Percentiles rank a stretch among this genome's conserved stretches.
These are phyloP conservation scores for Mythimna albipuncta DNA, from an alignment of 2,888 invertebrate species.

Conservation along the genomic window DNA sequence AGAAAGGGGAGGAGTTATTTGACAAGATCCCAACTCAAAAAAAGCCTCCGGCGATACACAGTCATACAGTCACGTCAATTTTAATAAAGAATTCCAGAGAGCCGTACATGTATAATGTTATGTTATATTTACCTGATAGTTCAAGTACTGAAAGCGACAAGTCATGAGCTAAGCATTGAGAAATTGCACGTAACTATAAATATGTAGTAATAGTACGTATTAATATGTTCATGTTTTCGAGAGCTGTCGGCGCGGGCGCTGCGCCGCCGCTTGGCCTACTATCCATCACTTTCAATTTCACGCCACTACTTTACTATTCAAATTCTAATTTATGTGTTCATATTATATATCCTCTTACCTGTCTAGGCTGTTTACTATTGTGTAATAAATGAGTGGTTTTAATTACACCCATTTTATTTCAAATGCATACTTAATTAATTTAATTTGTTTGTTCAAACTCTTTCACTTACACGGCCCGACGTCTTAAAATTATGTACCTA, in stretches of 20 bases:
- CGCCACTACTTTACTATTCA: constrained; percentile 23
- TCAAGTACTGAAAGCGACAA: too few species aligned
- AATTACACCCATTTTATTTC: neutral
- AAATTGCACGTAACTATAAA: neutral
- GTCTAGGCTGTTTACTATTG: neutral
- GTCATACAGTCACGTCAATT: too few species aligned
- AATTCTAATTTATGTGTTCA: constrained; percentile 5
- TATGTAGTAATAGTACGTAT: constrained; percentile 19
- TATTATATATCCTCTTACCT: neutral
- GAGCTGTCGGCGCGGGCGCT: constrained; percentile 5
- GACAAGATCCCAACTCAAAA: too few species aligned
- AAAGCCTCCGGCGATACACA: too few species aligned
- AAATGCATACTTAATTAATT: neutral
- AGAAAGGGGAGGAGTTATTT: too few species aligned
- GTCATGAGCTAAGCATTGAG: constrained; percentile 1
- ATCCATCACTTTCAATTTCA: constrained; percentile 43
- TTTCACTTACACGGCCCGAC: too few species aligned
- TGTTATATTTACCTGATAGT: too few species aligned
- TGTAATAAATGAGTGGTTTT: neutral
- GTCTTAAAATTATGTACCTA: too few species aligned
- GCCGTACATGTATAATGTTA: too few species aligned
- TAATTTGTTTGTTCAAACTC: neutral
- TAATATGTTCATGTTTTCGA: constrained; percentile 6
- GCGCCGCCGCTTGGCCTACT: constrained; percentile 23
- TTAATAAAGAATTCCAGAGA: too few species aligned